These are phyloP conservation scores for Allobates femoralis DNA, from an alignment of 2,797 vertebrate species.

Conservation along the genomic window DNA sequence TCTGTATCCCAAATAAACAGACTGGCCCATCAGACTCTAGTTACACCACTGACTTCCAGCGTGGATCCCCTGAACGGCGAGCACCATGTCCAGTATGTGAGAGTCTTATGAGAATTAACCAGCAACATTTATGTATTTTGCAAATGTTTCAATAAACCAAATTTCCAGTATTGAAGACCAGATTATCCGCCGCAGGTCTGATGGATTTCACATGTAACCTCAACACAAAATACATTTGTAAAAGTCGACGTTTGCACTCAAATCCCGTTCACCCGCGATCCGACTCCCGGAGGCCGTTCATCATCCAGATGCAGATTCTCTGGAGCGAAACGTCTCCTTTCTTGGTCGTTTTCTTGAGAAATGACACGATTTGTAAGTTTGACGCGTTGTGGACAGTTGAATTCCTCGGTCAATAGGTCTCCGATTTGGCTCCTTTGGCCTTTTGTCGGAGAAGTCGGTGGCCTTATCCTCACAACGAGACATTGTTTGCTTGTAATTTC, in stretches of 20 bases:
- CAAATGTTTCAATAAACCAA: conserved; percentile 53
- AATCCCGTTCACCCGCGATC: conserved; percentile 77
- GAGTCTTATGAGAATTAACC: too few relatives aligned
- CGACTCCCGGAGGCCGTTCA: conserved; percentile 80
- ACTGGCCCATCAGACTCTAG: too few relatives aligned
- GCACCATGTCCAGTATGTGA: too few relatives aligned
- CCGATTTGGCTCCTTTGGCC: conserved; percentile 71
- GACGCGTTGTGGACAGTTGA: conserved; percentile 64
- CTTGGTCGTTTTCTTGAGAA: conserved; percentile 79
- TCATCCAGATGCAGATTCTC: conserved; percentile 80
- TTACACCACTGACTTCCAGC: too few relatives aligned
- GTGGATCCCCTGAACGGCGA: too few relatives aligned
- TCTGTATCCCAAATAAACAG: too few relatives aligned
- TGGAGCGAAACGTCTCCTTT: conserved; percentile 79
- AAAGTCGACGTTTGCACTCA: conserved; percentile 77
- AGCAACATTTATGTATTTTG: too few relatives aligned
- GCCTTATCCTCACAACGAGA: conserved; percentile 76
- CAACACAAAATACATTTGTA: conserved; percentile 68
- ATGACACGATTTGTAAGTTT: conserved; percentile 64
- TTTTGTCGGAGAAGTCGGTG: conserved; percentile 68
- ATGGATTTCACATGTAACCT: conserved; percentile 74
- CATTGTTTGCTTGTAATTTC: conserved; percentile 73
- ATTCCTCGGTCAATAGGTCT: conserved; percentile 70
- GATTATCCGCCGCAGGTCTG: conserved; percentile 41
- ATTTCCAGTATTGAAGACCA: conserved; percentile 23